Percentiles rank a stretch among this genome's conserved stretches.
These are phyloP conservation scores for Oligia fasciuncula DNA, from an alignment of 2,888 invertebrate species.

Conservation along the genomic window DNA sequence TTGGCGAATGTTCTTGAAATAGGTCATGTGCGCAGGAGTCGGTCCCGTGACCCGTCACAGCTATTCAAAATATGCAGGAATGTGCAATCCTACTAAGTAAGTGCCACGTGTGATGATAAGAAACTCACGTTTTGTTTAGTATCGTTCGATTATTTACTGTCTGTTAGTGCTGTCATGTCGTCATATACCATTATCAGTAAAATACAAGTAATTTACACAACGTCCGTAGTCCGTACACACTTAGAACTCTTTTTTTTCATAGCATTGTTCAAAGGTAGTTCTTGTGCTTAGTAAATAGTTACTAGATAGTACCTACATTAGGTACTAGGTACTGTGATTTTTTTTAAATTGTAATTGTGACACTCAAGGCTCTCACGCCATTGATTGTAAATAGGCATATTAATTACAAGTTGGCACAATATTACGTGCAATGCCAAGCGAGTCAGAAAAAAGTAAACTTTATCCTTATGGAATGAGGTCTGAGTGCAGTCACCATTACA, in stretches of 20 bases:
- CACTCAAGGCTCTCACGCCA: constrained; percentile 20
- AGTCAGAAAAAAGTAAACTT: background rate
- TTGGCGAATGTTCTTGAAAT: constrained; percentile 31
- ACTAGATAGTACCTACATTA: background rate
- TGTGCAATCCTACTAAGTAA: constrained; percentile 33
- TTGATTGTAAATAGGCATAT: background rate
- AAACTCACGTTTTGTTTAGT: constrained; percentile 7
- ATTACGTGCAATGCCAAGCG: background rate
- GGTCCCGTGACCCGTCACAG: background rate
- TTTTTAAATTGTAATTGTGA: constrained; percentile 6
- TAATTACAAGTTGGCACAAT: constrained; percentile 17
- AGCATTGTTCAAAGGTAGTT: constrained; percentile 5
- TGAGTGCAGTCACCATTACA: background rate
- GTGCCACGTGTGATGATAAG: constrained; percentile 27
- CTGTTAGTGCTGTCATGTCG: constrained; percentile 16
- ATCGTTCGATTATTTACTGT: constrained; percentile 22
- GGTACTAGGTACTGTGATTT: background rate
- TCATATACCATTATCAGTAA: constrained; percentile 35
- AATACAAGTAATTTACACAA: constrained; percentile 8
- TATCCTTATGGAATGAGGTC: constrained; percentile 5
- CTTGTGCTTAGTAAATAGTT: background rate
- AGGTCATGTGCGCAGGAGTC: constrained; percentile 4
- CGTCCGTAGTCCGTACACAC: background rate
- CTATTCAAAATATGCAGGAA: constrained; percentile 5
- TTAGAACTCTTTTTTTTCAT: background rate